Evolutionary conservation across 1,140 invertebrate genomes (phyloP), one percentile per base, ranked within the genome.

Genomic region (Philotrypesis tridentata): DNA sequence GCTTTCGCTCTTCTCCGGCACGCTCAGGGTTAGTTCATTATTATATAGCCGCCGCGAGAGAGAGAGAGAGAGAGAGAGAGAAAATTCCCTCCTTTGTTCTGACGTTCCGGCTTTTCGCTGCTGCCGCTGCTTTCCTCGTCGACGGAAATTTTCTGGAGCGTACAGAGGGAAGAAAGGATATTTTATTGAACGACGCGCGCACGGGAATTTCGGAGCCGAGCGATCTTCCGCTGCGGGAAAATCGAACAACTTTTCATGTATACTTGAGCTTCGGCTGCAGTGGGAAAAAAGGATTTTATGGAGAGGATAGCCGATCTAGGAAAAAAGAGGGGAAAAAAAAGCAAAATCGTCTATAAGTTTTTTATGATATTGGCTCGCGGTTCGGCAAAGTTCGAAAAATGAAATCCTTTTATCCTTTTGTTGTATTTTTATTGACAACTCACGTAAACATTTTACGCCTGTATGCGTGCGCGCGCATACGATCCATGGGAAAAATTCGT

Each of bases 161-260:
- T n/a, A n/a, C 0, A 55, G 40, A 43, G 12, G 2, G 14, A 55
- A 55, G 48, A 55, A 25, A 65, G 27, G 27, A 65, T 27, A 65
- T 65, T 65, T 65, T 65, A 65, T 65, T 25, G 63, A 65, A 65
- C 63, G 63, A 65, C 23, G 63, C 63, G 63, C 25, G 63, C 48
- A n/a, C 14, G 63, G 11, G 63, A 65, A 65, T 65, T 65, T 25
- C 63, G 63, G 12, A 17, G 5, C 33, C 4, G 33, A 37, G 8
- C 33, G 33, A 37, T 37, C 33, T 37, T 2, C 14, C 17, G 17
- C 48, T 55, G 48, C 17, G 48, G 48, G 6, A 55, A 21, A 55
- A 55, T 55, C 48, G 48, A 55, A 55, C 48, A 55, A 55, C 48
- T 55, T 55, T 55, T 55, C 48, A 55, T 55, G 14, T 55, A n/a